Evolutionary conservation across 1,140 invertebrate species (phyloP).

Genomic region (Gonioctena quinquepunctata): DNA sequence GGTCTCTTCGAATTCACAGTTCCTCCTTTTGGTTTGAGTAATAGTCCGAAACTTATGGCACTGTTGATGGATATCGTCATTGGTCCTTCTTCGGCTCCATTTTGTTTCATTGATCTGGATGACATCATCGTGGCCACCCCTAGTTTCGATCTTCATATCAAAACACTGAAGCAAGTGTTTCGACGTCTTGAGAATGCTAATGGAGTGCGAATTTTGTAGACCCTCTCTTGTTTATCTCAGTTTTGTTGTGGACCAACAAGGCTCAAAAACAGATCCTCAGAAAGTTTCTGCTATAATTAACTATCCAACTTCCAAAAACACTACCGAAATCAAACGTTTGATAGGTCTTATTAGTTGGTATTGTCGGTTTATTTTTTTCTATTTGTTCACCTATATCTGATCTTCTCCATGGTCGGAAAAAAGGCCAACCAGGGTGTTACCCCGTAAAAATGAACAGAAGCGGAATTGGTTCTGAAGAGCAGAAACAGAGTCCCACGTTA

Average conservation of each 20-base stretch:
- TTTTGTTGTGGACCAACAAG: slow-evolving; percentile 1
- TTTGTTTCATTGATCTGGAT: slow-evolving; percentile 44
- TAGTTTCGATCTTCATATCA: slow-evolving; percentile 25
- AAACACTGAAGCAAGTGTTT: not conserved
- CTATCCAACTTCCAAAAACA: slow-evolving; percentile 38
- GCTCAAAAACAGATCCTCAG: slow-evolving; percentile 7
- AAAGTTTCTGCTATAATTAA: slow-evolving; percentile 45
- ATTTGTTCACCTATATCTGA: slow-evolving; percentile 27
- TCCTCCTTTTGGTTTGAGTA: slow-evolving; percentile 50
- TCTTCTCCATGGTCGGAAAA: slow-evolving; percentile 33
- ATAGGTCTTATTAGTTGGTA: slow-evolving; percentile 25
- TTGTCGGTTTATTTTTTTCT: slow-evolving; percentile 17
- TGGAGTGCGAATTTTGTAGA: slow-evolving; percentile 33
- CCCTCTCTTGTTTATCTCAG: slow-evolving; percentile 18
- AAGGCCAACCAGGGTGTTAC: not conserved
- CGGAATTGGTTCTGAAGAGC: too few species aligned
- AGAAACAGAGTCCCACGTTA: too few species aligned
- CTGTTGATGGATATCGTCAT: slow-evolving; percentile 46
- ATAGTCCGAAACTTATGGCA: slow-evolving; percentile 44
- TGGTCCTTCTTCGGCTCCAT: slow-evolving; percentile 28
- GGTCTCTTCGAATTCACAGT: slow-evolving; percentile 39
- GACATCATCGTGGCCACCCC: slow-evolving; percentile 39
- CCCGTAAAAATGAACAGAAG: too few species aligned
- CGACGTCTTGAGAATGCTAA: not conserved
- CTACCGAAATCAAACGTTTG: slow-evolving; percentile 28